phyloP scores from a whole-genome alignment of 2,797 vertebrate species.

The Periparus ater region DNA sequence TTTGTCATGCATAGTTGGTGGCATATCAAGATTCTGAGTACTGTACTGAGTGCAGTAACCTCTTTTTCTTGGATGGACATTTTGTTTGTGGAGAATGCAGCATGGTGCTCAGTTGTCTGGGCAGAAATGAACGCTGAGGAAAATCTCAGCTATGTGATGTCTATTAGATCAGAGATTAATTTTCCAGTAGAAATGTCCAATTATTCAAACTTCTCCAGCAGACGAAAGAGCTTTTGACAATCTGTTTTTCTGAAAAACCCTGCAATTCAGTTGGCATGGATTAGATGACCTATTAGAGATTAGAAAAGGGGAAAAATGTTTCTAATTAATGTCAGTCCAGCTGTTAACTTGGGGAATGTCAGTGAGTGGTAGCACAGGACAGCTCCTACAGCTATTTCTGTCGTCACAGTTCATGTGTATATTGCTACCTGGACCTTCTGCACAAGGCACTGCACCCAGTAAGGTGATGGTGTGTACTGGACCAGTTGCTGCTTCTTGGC shows the following conservation, averaged over 20 bases:
- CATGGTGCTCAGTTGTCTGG: slow-evolving; percentile 29
- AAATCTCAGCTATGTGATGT: slow-evolving; percentile 56
- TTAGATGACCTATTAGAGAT: slow-evolving; percentile 36
- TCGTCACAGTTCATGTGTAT: neutral
- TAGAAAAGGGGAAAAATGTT: neutral
- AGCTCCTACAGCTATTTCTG: neutral
- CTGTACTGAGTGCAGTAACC: slow-evolving; percentile 23
- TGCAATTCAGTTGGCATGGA: slow-evolving; percentile 2
- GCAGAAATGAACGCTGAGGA: slow-evolving; percentile 19
- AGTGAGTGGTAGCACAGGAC: neutral
- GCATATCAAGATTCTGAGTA: slow-evolving; percentile 51
- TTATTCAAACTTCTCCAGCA: slow-evolving; percentile 40
- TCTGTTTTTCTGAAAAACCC: slow-evolving; percentile 44
- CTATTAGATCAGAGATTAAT: slow-evolving; percentile 35
- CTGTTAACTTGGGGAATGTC: neutral
- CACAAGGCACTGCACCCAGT: neutral
- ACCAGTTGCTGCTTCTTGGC: neutral
- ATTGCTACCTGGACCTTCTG: neutral
- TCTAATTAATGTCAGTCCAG: slow-evolving; percentile 35
- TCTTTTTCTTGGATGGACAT: slow-evolving; percentile 66
- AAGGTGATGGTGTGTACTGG: neutral
- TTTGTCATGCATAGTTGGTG: slow-evolving; percentile 61
- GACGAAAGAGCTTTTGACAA: slow-evolving; percentile 38
- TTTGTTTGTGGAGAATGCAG: slow-evolving; percentile 57
- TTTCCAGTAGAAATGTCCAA: slow-evolving; percentile 44